Evolutionary conservation across 1,140 invertebrate genomes (phyloP).

Genomic region (Ooceraea biroi): DNA sequence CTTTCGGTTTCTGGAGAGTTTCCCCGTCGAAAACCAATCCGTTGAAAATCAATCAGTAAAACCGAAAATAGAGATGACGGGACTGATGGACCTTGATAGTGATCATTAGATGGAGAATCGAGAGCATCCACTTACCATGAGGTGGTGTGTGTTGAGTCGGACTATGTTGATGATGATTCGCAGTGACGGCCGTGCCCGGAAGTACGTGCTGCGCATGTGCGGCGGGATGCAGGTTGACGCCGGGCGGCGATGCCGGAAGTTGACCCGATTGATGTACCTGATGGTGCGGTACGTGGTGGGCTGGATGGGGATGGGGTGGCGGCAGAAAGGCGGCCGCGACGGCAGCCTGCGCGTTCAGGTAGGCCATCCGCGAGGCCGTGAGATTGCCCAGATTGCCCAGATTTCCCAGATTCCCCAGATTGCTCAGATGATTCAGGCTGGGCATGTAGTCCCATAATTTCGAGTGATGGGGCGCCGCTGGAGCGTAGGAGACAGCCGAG

Average conservation of each 20-base stretch:
- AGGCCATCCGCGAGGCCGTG: conserved; percentile 92
- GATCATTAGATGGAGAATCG: neutral
- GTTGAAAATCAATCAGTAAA: too few species aligned
- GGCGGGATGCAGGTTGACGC: conserved; percentile 83
- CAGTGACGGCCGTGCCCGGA: conserved; percentile 80
- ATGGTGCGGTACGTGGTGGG: conserved; percentile 84
- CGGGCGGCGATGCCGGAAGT: conserved; percentile 80
- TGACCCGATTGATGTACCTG: conserved; percentile 85
- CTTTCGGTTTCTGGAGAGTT: too few species aligned
- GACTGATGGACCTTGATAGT: neutral
- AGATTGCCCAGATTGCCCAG: conserved; percentile 84
- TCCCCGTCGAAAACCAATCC: too few species aligned
- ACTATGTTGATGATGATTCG: conserved; percentile 84
- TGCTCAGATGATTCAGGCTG: conserved; percentile 83
- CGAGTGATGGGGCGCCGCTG: conserved; percentile 84
- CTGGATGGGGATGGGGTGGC: conserved; percentile 87
- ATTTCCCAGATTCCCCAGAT: conserved; percentile 81
- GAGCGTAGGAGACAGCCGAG: conserved; percentile 84
- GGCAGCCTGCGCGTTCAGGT: conserved; percentile 94
- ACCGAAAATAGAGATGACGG: neutral
- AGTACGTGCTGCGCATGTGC: conserved; percentile 85
- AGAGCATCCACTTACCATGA: conserved; percentile 79
- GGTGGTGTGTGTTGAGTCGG: conserved; percentile 83
- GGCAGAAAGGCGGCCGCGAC: conserved; percentile 95
- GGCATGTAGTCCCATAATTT: conserved; percentile 86